These are phyloP conservation scores for Danio rerio DNA, from an alignment of 2,113 vertebrate genomes.

Conservation along the genomic window GRCz12tu NC_133189.1:43192501-43193000, in stretches of 20 bases:
- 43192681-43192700: conserved; percentile 26
- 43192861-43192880: too few relatives aligned
- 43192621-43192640: conserved; percentile 25
- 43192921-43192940: too few relatives aligned
- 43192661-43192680: conserved; percentile 1
- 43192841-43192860: not conserved
- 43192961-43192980: too few relatives aligned
- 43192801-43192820: not conserved
- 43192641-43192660: conserved; percentile 7
- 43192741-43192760: not conserved
- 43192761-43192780: not conserved
- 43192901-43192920: too few relatives aligned
- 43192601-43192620: conserved; percentile 20
- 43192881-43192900: too few relatives aligned
- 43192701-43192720: not conserved
- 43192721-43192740: not conserved
- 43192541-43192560: not conserved
- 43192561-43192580: conserved; percentile 17
- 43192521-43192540: not conserved
- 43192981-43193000: too few relatives aligned
- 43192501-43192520: not conserved
- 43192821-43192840: not conserved
- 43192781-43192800: not conserved
- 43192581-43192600: conserved; percentile 49
- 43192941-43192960: too few relatives aligned